Base-by-base conservation (phyloP, 2,113 vertebrate species). In the Meles meles region DNA sequence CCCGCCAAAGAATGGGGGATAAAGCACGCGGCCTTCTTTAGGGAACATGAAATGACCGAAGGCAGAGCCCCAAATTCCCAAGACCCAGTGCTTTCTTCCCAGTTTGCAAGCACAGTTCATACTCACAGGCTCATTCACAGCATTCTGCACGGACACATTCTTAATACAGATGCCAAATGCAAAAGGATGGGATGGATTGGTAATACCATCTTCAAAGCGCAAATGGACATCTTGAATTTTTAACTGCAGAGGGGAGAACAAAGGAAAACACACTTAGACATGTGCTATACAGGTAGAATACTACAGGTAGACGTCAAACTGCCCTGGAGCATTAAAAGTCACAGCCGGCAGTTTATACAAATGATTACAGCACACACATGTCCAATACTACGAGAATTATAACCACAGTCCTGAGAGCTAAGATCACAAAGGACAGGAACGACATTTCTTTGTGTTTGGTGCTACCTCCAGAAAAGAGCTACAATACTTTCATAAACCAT, bases 151-250 rank as follows among this genome's bases (percentile, higher is more conserved):
- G 0, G 99, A 99, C 3, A 99, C 99, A 3, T 99, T 99, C 98
- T 99, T 99, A 97, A 99, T 99, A 97, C 99, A 99, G 71, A 99
- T 71, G 4, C 99, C 99, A 96, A 99, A 99, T 0, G 99, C 99
- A 98, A 99, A 99, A 0, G 99, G 99, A 74, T 99, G 99, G 1
- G 97, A 98, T 15, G 99, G 99, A 79, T 98, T 99, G 80, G 99
- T 99, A 71, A 99, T 49, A 34, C 99, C 99, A 96, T 99, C 99
- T 98, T 99, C 99, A 98, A 99, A 99, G 86, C 99, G 98, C 96
- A 99, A 97, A 94, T 99, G 99, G 11, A 99, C 99, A 98, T 99
- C 99, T 97, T 99, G 99, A 95, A 99, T 99, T 96, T 99, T 99
- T 97, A 99, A 98, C 99, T 99, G 57, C 39, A 97, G 17, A 96